Evolutionary conservation across 2,797 vertebrate genomes (phyloP).

Genomic region (Pipistrellus pipistrellus): DNA sequence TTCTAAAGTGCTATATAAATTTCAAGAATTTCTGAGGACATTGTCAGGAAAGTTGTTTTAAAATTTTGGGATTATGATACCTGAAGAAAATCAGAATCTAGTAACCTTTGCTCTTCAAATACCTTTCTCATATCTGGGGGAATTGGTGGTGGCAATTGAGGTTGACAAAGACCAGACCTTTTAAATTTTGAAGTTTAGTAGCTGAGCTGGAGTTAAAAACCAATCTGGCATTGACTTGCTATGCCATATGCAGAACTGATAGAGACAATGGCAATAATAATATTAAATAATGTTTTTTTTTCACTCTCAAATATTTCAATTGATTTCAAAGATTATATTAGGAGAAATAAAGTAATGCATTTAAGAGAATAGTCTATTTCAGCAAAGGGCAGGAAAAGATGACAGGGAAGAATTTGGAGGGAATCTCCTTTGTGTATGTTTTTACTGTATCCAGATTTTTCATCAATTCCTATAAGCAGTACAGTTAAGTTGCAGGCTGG

Average conservation of each 20-base stretch:
- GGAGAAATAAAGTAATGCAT: slow-evolving; percentile 5
- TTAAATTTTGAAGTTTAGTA: neutral
- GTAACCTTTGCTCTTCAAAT: slow-evolving; percentile 4
- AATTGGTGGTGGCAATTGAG: neutral
- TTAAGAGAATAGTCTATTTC: slow-evolving; percentile 10
- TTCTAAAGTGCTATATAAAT: neutral
- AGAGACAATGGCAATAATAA: neutral
- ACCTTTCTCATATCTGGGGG: neutral
- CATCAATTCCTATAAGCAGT: slow-evolving; percentile 38
- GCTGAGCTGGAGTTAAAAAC: neutral
- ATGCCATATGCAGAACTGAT: neutral
- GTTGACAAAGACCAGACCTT: neutral
- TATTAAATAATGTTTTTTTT: neutral
- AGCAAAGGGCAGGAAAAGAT: neutral
- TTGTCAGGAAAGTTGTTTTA: neutral
- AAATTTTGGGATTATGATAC: neutral
- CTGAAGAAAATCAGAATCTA: neutral
- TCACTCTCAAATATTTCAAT: slow-evolving; percentile 33
- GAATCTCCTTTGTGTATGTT: slow-evolving; percentile 11
- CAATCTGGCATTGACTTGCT: neutral
- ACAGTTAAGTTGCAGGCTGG: neutral
- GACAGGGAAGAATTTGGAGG: neutral
- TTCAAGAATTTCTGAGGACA: slow-evolving; percentile 46
- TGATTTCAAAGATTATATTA: slow-evolving; percentile 49
- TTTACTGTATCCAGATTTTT: slow-evolving; percentile 35